These are phyloP conservation scores for Philhelius pedissequus DNA, from an alignment of 2,888 invertebrate species.

Conservation along the genomic window DNA sequence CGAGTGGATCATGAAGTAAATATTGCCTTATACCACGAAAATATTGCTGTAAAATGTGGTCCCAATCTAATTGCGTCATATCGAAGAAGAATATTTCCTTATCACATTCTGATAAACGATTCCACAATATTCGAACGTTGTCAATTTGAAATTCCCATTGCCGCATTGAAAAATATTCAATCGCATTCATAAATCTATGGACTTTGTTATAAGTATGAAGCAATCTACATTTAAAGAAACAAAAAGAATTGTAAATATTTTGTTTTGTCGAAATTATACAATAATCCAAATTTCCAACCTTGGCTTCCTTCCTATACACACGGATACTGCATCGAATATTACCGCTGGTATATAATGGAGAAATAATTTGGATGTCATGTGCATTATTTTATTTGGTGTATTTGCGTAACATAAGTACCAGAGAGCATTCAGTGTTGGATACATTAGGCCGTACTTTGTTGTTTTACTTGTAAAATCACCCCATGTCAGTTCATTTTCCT, in stretches of 20 bases:
- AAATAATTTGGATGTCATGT: conserved; percentile 82
- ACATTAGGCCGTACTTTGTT: conserved; percentile 81
- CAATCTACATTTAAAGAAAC: conserved; percentile 80
- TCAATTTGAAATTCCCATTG: conserved; percentile 87
- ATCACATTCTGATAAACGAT: conserved; percentile 81
- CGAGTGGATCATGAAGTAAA: conserved; percentile 88
- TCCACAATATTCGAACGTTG: conserved; percentile 82
- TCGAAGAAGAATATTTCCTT: conserved; percentile 85
- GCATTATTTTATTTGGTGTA: conserved; percentile 80
- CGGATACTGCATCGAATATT: conserved; percentile 81
- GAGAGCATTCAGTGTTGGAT: conserved; percentile 83
- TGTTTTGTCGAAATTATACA: no score
- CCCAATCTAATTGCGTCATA: conserved; percentile 87
- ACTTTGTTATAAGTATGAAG: conserved; percentile 87
- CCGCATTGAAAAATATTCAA: conserved; percentile 89
- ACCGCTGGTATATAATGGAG: conserved; percentile 85
- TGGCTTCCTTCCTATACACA: conserved; percentile 82
- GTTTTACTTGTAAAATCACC: conserved; percentile 83
- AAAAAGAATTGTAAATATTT: conserved; percentile 63
- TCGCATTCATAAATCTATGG: conserved; percentile 85
- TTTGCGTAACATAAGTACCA: conserved; percentile 85
- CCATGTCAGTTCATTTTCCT: conserved; percentile 91
- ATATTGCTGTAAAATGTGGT: conserved; percentile 83
- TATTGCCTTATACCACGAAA: conserved; percentile 87
- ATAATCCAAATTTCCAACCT: no score